Evolutionary conservation across 2,113 vertebrate species (phyloP).

Genomic region (Crocuta crocuta): DNA sequence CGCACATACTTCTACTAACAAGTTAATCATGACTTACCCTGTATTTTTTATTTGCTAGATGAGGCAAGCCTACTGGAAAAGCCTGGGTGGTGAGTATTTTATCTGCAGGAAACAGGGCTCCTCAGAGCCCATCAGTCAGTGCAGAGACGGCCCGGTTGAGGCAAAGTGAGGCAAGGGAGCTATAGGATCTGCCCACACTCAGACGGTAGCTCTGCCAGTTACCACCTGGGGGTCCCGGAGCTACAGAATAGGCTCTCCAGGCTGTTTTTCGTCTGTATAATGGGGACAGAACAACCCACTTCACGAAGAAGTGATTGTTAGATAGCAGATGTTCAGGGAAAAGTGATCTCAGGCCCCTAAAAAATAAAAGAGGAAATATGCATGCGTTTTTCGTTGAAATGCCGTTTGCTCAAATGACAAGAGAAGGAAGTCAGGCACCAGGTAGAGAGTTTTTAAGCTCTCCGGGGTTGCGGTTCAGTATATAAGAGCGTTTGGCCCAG

Average conservation of each 20-base stretch:
- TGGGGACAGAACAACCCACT: not conserved
- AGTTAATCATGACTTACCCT: not conserved
- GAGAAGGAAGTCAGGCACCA: not conserved
- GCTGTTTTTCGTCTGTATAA: not conserved
- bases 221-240: not conserved
- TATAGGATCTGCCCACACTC: not conserved
- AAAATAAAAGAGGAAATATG: not conserved
- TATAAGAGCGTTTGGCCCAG: not conserved
- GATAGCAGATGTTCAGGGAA: slow-evolving; percentile 36
- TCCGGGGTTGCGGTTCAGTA: not conserved
- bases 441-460: slow-evolving; percentile 38
- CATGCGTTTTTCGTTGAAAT: not conserved
- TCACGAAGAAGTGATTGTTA: not conserved
- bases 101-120: not conserved
- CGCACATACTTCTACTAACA: not conserved
- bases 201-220: not conserved
- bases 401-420: not conserved
- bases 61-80: not conserved
- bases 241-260: not conserved
- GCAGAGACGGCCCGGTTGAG: accelerated
- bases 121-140: not conserved
- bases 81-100: not conserved
- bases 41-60: not conserved
- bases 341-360: not conserved
- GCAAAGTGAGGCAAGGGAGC: not conserved